Base-by-base conservation (phyloP, 2,113 vertebrate genomes). In the Lagopus leucura region DNA sequence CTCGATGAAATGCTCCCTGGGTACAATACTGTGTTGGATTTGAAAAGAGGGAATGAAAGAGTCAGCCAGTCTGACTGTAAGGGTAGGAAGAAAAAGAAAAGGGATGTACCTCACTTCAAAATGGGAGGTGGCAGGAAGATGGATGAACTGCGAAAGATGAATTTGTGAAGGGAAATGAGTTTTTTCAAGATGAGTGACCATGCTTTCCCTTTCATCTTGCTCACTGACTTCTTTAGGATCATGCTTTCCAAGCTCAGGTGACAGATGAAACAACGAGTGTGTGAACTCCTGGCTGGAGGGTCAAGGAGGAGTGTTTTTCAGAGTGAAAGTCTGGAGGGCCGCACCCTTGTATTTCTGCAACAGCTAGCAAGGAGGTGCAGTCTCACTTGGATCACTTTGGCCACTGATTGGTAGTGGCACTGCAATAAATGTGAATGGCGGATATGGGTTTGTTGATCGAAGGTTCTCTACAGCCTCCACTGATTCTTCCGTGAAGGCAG, bases 111-210 rank as follows among this genome's bases (percentile, higher is more conserved):
- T 78, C 54, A 72, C 50, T 93, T 97, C 67, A 92, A 90, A 94
- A 97, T 78, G 70, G 60, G 63, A 93, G 60, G 74, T 95, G 84
- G 91, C 76, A 94, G 91, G 89, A 95, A 97, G 93, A 97, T 82
- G 52, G 70, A 94, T 86, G 88, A 74, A 92, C 69, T 80, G 77
- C 82, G 55, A 74, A 94, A 91, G 86, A 93, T 83, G 82, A 87
- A 88, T 94, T 89, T 94, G 42, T 64, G 71, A 92, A 92, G 86
- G 88, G 79, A 96, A 91, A 95, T 95, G 42, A 92, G 79, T 55
- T 95, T 52, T 97, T 97, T 97, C 93, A 93, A 96, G 87, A 90
- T 95, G 90, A 94, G 76, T 86, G 66, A 82, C 94, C 90, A 89
- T 92, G 92, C 77, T 91, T 92, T 93, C 89, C 38, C 85, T 97